Evolutionary conservation across 2,888 invertebrate species (phyloP), one percentile per base, ranked within the genome.

Genomic region (Catocala nupta): DNA sequence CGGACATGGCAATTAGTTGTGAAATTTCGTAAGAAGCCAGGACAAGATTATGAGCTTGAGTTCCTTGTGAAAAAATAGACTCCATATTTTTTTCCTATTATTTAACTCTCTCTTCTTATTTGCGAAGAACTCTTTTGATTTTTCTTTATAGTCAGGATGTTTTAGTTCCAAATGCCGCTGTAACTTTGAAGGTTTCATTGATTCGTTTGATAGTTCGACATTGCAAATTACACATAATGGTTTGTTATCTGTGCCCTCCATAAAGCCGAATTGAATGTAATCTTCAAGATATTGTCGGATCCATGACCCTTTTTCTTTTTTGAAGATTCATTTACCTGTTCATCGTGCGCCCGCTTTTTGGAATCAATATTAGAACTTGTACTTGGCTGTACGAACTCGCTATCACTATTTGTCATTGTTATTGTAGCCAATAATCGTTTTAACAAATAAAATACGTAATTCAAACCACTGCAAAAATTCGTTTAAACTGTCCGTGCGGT

Each of bases 131-230:
- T 55, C 44, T 43, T 16, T 42, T 12, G 55, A 25, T 6, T 43
- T 42, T 43, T 55, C 55, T 43, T 43, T 43, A 5, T 43, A 55
- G 25, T 55, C 44, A 42, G 55, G 55, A 55, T 55, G 55, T 55
- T 12, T 43, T 13, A 43, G 13, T 43, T 55, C 25, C 45, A 55
- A 44, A 55, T 55, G 45, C n/a, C n/a, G n/a, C 42, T 55, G 12
- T 44, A 55, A 55, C 45, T 55, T 55, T 55, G 55, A 42, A 42
- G 45, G 55, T 55, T 55, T 55, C 44, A 55, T n/a, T 12, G 44
- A 42, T 12, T 55, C 45, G 16, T 55, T 55, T 3, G 55, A n/a
- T 10, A 55, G 55, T 43, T 43, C 45, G 16, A 43, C 25, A 43
- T 16, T 43, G 45, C 43, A 55, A 12, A 55, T 43, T 16, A 55